Evolutionary conservation across 2,797 vertebrate genomes (phyloP), one percentile per base, ranked within the genome.

Genomic region (Dermochelys coriacea): DNA sequence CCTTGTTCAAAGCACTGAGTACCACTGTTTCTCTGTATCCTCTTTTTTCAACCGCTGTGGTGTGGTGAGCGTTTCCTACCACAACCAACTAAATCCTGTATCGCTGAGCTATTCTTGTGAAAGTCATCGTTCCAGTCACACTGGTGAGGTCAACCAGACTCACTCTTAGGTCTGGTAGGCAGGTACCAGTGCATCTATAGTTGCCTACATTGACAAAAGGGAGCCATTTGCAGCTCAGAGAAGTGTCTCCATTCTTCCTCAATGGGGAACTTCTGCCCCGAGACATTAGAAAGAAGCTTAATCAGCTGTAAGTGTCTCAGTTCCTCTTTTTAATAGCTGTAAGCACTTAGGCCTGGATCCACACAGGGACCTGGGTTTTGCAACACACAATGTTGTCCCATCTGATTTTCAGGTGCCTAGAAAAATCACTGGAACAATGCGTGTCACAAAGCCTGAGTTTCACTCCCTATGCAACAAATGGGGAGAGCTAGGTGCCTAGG

Each of bases 111-210:
- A 27, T 6, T 25, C 25, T 3, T 45, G 64, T 68, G 34, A 45
- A 75, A n/a, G 81, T 34, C 0, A 0, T 52, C 41, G 54, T 59
- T 1, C 0, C 84, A 52, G 59, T 37, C 7, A 5, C 0, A 0
- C 41, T 25, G 7, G 6, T 55, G 10, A 4, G 3, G 31, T 89
- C 78, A 21, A 2, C 64, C 84, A 93, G 12, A 82, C 14, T 10
- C 41, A n/a, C 5, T 50, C 2, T 1, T 61, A 71, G 37, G 79
- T 74, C 37, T 41, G 12, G 71, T 75, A 29, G 45, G 74, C 45
- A 41, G 10, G 52, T 2, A 37, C 68, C 52, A 55, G 10, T 3
- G 11, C 0, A 0, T 47, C 45, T 27, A 12, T 41, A 61, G 19
- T 61, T 47, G 45, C 6, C 54, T 80, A 75, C 12, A 8, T 23